Base-by-base conservation (phyloP, 1,140 invertebrate genomes). In the Gonioctena quinquepunctata region DNA sequence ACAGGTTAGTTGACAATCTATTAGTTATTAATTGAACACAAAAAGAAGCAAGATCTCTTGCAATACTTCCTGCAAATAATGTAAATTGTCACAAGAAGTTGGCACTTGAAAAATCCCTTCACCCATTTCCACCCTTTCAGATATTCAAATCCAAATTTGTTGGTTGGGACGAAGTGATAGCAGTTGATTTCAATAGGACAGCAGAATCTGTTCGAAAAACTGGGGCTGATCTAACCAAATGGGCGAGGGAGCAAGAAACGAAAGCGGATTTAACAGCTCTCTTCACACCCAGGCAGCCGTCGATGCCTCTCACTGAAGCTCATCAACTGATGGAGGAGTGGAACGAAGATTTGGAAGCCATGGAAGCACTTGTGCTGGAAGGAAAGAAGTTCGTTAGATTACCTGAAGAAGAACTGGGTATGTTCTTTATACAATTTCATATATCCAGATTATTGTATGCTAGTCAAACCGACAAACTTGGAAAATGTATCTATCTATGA, bases 161-260 rank as follows among this genome's bases (percentile, higher is more conserved):
- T 56, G 96, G 95, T 7, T 99, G 98, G 98, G 98, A 99, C 83
- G 97, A 99, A 86, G 96, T 99, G 0, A 96, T 99, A 73, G 96
- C 97, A 1, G 97, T 99, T 3, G 98, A 99, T 86, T 99, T 98
- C 82, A 99, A 98, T 8, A 89, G 98, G 73, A 99, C 98, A 1
- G 96, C 97, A 0, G 96, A 98, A 82, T 99, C 97, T 1, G 97
- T 99, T 0, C 92, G 93, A 25, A 91, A 96, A 80, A 97, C 97
- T 64, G 98, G 98, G 11, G 97, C 96, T 5, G 96, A 99, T 86
- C 87, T 99, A 23, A 95, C 93, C 2, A 94, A 94, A 84, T 97
- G 95, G 95, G 95, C 95, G 0, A 90, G 90, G 72, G 89, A 94
- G 75, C 95, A 97, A 85, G 93, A 96, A 84, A 95, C 94, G 0